Percentiles rank a stretch among this genome's conserved stretches.
Conservation (phyloP, 2,888 invertebrate genomes). For the Amiota communis region DNA sequence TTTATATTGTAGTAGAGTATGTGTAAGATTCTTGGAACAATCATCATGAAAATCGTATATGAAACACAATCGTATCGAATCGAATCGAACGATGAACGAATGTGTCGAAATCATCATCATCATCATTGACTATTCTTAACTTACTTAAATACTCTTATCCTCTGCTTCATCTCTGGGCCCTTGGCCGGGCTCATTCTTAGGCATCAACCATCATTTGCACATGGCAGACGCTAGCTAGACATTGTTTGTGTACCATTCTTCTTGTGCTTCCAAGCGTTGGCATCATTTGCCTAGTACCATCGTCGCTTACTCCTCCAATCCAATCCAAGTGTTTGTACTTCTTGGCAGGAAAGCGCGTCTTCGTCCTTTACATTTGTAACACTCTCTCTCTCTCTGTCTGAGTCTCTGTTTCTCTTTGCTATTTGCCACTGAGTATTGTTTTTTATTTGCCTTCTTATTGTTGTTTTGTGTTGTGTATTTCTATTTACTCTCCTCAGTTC, state of each 20-base stretch:
- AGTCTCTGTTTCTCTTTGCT: slow-evolving; percentile 32
- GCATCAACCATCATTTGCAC: slow-evolving; percentile 41
- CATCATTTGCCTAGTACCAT: slow-evolving; percentile 31
- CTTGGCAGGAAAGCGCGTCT: background rate
- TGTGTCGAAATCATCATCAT: slow-evolving; percentile 38
- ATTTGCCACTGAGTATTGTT: slow-evolving; percentile 55
- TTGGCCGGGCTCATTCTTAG: background rate
- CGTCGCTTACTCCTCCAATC: slow-evolving; percentile 25
- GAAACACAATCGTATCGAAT: slow-evolving; percentile 51
- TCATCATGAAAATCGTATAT: slow-evolving; percentile 62
- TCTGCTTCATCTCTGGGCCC: background rate
- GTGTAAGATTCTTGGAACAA: slow-evolving; percentile 5
- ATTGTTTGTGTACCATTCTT: slow-evolving; percentile 58
- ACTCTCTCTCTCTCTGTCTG: too few relatives aligned
- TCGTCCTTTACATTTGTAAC: slow-evolving; percentile 7
- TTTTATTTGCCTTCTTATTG: slow-evolving; percentile 57
- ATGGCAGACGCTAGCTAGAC: slow-evolving; percentile 65
- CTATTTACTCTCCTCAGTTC: slow-evolving; percentile 56
- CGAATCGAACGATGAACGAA: slow-evolving; percentile 41
- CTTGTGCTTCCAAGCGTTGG: background rate
- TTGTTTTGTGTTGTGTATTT: slow-evolving; percentile 51
- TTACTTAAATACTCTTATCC: slow-evolving; percentile 5
- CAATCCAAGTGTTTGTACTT: background rate
- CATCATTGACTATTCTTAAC: background rate
- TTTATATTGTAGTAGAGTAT: background rate